Base-by-base conservation (phyloP, 2,113 vertebrate genomes). In the Crotalus viridis region DNA sequence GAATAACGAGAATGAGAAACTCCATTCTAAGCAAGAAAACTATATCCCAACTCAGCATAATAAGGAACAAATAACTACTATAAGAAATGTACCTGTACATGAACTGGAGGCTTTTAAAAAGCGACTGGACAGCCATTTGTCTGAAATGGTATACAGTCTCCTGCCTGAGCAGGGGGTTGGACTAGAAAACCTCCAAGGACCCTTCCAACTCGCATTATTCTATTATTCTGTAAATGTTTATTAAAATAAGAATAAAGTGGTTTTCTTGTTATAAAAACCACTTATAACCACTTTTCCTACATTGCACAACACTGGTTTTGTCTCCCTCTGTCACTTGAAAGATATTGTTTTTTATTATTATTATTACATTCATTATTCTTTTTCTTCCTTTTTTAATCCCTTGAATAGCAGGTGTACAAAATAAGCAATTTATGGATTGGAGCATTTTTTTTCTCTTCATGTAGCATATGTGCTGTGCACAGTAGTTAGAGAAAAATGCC, bases 401-500 rank as follows among this genome's bases (percentile, higher is more conserved):
- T 57, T 51, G 64, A 81, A 74, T 51, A 89, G 81, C 88, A 69
- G 81, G 56, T 92, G 81, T 89, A 64, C 56, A 92, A 89, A 69
- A 64, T 90, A 87, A 92, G 52, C 88, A 89, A 94, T 86, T 90
- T 94, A 87, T 92, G 81, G 48, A 33, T 88, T 69, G 57, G 48
- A 87, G 56, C 81, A 13, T 92, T 69, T 26, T 55, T 10, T 6
- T 1, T 54, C 51, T 57, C 46, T 56, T n/a, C 74, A 46, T 46
- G 48, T 81, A 90, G 57, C 88, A 89, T 69, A 94, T 92, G 93
- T 92, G 91, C 91, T 92, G 12, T 87, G 56, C 81, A 86, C 33
- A 91, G 88, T 87, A 56, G 90, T 92, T 94, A 87, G 88, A 94
- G 57, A 64, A 74, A 94, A 89, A 94, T 74, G 59, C 59, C 33